Evolutionary conservation across 2,113 vertebrate genomes (phyloP).

Genomic region (Petromus typicus): DNA sequence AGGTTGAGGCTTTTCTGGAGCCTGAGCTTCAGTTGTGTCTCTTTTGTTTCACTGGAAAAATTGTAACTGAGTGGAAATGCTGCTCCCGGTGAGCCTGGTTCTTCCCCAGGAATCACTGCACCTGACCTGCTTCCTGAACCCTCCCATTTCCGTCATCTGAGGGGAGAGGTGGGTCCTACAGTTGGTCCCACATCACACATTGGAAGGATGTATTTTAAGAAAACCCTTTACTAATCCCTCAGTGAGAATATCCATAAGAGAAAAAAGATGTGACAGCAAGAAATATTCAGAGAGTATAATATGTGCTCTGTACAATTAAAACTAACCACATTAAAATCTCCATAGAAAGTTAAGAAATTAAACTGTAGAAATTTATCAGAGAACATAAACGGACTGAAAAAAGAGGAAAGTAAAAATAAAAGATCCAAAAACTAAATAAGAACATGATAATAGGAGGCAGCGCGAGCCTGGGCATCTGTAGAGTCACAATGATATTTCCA

Average conservation of each 20-base stretch:
- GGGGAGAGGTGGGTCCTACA: background rate
- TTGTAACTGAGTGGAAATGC: background rate
- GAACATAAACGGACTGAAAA: background rate
- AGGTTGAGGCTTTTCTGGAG: background rate
- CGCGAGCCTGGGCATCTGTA: background rate
- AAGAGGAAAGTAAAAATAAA: background rate
- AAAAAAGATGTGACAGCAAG: background rate
- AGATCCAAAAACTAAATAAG: background rate
- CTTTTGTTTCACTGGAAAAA: background rate
- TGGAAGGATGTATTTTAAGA: background rate
- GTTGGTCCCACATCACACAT: background rate
- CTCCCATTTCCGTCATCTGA: background rate
- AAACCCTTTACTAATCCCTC: background rate
- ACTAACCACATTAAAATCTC: background rate
- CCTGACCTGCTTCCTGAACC: background rate
- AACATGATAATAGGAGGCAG: background rate
- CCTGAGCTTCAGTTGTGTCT: background rate
- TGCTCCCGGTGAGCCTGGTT: background rate
- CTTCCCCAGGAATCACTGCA: background rate
- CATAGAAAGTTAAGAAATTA: background rate
- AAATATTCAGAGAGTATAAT: background rate
- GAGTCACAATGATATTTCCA: background rate
- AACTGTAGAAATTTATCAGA: background rate
- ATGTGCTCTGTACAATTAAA: background rate
- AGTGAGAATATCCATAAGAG: background rate